Conservation (phyloP, 53 echinoderm and acorn worm genomes). For the Stichopus horrens region DNA sequence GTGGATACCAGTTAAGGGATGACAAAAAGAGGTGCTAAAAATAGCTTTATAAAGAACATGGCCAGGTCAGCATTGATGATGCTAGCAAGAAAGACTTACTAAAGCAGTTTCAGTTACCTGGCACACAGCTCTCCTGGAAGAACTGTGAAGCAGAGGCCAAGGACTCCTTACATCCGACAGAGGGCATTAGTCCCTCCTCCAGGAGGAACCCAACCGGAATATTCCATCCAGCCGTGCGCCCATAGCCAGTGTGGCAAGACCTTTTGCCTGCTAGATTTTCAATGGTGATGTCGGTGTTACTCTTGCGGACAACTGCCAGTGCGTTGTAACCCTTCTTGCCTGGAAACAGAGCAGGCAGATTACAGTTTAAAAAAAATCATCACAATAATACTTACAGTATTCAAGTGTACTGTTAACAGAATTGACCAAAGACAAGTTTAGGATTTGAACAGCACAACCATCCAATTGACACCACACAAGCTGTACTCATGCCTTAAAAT, state of each 20-base stretch:
- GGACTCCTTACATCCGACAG: slow-evolving; percentile 61
- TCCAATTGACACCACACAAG: too few species aligned
- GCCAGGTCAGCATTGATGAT: too few species aligned
- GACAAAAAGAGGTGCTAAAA: too few species aligned
- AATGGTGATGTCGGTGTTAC: slow-evolving; percentile 50
- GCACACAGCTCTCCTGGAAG: slow-evolving; percentile 84
- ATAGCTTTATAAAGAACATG: too few species aligned
- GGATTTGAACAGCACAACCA: too few species aligned
- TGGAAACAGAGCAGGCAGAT: not conserved
- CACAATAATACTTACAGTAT: not conserved
- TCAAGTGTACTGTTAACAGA: too few species aligned
- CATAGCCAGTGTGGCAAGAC: slow-evolving; percentile 82
- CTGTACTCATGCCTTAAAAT: too few species aligned
- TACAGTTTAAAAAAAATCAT: not conserved
- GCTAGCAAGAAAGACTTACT: too few species aligned
- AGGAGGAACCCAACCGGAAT: slow-evolving; percentile 78
- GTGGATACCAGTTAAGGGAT: too few species aligned
- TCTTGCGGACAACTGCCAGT: slow-evolving; percentile 69
- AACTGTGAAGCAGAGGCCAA: slow-evolving; percentile 63
- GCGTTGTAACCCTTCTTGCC: slow-evolving; percentile 60
- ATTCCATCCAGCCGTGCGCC: slow-evolving; percentile 90
- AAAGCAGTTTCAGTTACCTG: slow-evolving; percentile 53
- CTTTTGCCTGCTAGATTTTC: slow-evolving; percentile 63
- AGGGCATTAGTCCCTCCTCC: slow-evolving; percentile 53
- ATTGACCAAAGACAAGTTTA: too few species aligned